phyloP scores from a whole-genome alignment of 2,888 invertebrate genomes.

The Calliopum simillimum region DNA sequence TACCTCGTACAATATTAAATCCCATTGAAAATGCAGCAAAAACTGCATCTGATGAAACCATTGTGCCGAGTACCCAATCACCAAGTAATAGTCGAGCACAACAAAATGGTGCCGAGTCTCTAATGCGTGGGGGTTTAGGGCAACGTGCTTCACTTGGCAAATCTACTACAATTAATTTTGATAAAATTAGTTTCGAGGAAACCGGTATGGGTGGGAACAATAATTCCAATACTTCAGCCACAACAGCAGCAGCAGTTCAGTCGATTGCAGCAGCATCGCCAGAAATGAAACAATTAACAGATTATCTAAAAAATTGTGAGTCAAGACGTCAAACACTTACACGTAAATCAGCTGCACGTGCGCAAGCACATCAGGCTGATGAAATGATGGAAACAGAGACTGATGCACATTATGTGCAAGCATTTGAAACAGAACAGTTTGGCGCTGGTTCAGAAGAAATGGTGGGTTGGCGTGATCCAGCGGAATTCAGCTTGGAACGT shows the following conservation, averaged over 20 bases:
- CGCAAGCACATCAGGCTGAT: constrained; percentile 21
- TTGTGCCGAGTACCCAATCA: constrained; percentile 55
- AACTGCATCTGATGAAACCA: constrained; percentile 41
- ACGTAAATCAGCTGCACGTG: constrained; percentile 41
- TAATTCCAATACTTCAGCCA: constrained; percentile 30
- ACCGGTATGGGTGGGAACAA: constrained; percentile 41
- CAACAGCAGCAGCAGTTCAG: not conserved
- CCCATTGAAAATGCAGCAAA: constrained; percentile 29
- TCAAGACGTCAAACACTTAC: constrained; percentile 57
- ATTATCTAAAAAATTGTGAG: constrained; percentile 61
- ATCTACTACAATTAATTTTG: constrained; percentile 57
- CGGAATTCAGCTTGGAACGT: constrained; percentile 57
- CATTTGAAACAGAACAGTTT: constrained; percentile 62
- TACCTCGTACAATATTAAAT: constrained; percentile 45
- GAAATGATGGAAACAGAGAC: constrained; percentile 45
- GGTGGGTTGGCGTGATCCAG: constrained; percentile 80
- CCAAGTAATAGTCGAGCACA: constrained; percentile 39
- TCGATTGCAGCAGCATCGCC: constrained; percentile 49
- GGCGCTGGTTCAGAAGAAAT: constrained; percentile 70
- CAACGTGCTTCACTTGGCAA: constrained; percentile 50
- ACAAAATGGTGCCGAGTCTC: constrained; percentile 18
- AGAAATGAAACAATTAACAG: constrained; percentile 62
- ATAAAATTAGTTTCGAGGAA: constrained; percentile 64
- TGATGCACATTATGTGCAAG: constrained; percentile 57
- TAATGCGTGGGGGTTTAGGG: constrained; percentile 37